Base-by-base conservation (phyloP, 2,797 vertebrate species). In the Rhinella marina region DNA sequence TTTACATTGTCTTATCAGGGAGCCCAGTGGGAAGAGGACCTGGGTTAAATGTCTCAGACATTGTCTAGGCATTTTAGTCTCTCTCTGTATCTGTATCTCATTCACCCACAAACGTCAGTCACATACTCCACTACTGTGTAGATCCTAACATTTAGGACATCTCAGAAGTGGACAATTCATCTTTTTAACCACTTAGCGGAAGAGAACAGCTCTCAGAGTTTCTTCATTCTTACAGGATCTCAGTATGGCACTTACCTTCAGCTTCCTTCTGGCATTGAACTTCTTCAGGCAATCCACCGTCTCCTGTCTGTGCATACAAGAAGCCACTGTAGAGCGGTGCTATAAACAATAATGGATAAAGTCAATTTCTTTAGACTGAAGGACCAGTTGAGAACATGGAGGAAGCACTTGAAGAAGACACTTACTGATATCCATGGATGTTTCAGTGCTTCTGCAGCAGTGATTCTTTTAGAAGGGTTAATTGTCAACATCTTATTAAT, bases 401-500 rank as follows among this genome's bases (percentile, higher is more conserved):
- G 9, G 7, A 84, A 25, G 25, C 0, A 50, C 23, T 9, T 17
- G 12, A 11, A 32, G 13, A 54, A 56, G 41, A 21, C 9, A 90
- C 94, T 93, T 91, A 97, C 97, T 14, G 96, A 97, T 93, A 97
- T 97, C 98, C 98, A 99, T 68, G 98, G 98, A 88, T 99, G 98
- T 87, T 98, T 99, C 82, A 99, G 96, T 1, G 95, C 97, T 91
- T 99, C 98, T 0, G 97, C 95, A 0, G 98, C 98, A 0, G 96
- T 97, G 94, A 99, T 99, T 72, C 98, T 96, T 87, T 99, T 99
- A 54, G 97, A 94, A 0, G 98, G 98, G 88, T 99, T 99, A 92
- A 99, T 99, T 89, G 98, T 99, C 92, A 99, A 76, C 98, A 99
- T 99, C 94, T 99, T 99, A 90, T 99, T 99, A 89, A 99, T 99